Conservation (phyloP, 1,140 invertebrate species). For the Drosophila gunungcola region DNA sequence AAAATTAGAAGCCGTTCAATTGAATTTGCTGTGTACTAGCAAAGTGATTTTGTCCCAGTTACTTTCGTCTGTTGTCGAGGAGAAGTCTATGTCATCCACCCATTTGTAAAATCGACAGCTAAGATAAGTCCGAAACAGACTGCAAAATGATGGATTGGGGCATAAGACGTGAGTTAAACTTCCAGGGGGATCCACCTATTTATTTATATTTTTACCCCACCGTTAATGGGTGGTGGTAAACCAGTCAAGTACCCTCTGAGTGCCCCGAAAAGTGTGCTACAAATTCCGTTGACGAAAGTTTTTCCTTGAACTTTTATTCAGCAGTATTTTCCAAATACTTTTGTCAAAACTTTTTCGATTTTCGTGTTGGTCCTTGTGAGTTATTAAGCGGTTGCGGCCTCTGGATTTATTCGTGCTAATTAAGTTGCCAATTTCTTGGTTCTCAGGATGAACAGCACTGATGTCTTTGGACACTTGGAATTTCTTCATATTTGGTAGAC, state of each 20-base stretch:
- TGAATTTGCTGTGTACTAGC: conserved; percentile 58
- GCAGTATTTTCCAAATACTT: conserved; percentile 36
- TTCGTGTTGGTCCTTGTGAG: conserved; percentile 14
- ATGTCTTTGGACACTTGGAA: too few species aligned
- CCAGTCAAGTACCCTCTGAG: conserved; percentile 13
- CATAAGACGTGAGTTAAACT: conserved; percentile 89
- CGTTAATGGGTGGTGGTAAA: conserved; percentile 44
- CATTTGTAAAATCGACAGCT: conserved; percentile 26
- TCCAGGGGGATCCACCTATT: conserved; percentile 1
- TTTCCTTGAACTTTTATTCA: conserved; percentile 22
- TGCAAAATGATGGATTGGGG: conserved; percentile 91
- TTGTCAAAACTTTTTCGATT: conserved; percentile 33
- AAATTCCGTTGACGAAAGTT: conserved; percentile 22
- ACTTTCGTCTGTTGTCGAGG: background rate
- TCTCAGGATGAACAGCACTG: conserved; percentile 1
- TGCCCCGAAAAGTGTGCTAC: conserved; percentile 54
- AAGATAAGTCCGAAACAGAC: conserved; percentile 30
- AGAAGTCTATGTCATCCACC: conserved; percentile 39
- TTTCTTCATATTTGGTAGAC: too few species aligned
- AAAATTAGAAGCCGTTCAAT: conserved; percentile 79
- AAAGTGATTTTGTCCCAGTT: conserved; percentile 45
- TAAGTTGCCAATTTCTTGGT: conserved; percentile 29
- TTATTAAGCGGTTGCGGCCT: conserved; percentile 39
- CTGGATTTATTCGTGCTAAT: conserved; percentile 23
- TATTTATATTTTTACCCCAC: conserved; percentile 3